Conservation (phyloP, 2,113 vertebrate genomes). For the Thalassarche chlororhynchos region DNA sequence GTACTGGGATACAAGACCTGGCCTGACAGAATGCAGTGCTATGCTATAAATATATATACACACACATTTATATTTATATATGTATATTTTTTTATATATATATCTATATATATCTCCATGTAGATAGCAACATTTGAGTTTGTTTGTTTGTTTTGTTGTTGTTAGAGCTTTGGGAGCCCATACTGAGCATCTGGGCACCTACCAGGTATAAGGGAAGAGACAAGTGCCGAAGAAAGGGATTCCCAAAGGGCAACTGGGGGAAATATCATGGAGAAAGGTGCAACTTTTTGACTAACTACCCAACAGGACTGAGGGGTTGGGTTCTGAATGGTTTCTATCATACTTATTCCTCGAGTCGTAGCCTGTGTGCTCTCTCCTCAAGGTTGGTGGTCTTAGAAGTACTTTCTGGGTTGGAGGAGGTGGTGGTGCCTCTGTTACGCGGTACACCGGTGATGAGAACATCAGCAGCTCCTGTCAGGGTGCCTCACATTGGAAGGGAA, state of each 20-base stretch:
- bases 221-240: neutral
- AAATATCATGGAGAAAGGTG: neutral
- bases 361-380: rapidly evolving
- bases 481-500: rapidly evolving
- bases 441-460: neutral
- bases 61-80: neutral
- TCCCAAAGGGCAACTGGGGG: neutral
- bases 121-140: neutral
- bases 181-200: neutral
- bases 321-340: rapidly evolving
- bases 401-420: neutral
- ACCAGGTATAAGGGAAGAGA: neutral
- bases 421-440: neutral
- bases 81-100: too few relatives aligned
- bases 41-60: rapidly evolving
- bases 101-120: too few relatives aligned
- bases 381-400: neutral
- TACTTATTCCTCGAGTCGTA: rapidly evolving
- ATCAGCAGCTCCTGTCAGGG: neutral
- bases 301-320: neutral
- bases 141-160: neutral
- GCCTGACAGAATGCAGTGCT: neutral
- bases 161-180: neutral
- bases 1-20: neutral
- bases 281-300: neutral